Evolutionary conservation across 1,140 invertebrate species (phyloP).

Genomic region (Micrasema longulum): DNA sequence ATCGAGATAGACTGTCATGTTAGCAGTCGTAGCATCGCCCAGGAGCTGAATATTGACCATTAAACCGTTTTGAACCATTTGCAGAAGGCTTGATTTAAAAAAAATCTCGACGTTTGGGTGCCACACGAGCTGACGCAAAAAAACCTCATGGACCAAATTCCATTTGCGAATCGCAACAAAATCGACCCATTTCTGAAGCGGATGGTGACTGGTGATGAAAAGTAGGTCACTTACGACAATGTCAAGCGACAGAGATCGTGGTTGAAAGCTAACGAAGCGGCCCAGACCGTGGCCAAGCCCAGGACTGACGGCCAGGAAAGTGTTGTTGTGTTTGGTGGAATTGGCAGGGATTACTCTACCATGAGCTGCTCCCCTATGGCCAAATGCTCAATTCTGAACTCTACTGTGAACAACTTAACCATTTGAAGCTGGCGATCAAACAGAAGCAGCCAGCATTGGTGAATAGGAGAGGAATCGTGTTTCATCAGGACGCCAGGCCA

Average conservation of each 20-base stretch:
- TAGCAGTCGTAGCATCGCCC: conserved; percentile 19
- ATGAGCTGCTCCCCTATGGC: no score
- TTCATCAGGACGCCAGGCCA: conserved; percentile 17
- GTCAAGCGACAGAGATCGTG: background rate
- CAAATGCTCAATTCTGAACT: no score
- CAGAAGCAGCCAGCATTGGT: conserved; percentile 17
- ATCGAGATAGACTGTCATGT: conserved; percentile 18
- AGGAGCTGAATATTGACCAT: conserved; percentile 12
- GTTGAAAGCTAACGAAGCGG: background rate
- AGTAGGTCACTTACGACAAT: background rate
- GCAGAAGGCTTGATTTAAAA: background rate
- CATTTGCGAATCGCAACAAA: no score
- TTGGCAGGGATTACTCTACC: no score
- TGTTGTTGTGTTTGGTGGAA: no score
- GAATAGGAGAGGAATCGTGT: conserved; percentile 23
- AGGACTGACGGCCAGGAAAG: no score
- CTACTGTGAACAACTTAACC: no score
- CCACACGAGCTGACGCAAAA: conserved; percentile 16
- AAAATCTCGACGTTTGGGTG: background rate
- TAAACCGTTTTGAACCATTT: conserved; percentile 1
- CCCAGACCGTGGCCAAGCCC: background rate
- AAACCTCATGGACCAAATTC: no score
- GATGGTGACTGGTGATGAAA: conserved; percentile 20
- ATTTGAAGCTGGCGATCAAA: no score
- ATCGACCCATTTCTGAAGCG: conserved; percentile 31